Evolutionary conservation across 1,140 invertebrate genomes (phyloP), one percentile per base, ranked within the genome.

Genomic region (Drosophila suzukii): DNA sequence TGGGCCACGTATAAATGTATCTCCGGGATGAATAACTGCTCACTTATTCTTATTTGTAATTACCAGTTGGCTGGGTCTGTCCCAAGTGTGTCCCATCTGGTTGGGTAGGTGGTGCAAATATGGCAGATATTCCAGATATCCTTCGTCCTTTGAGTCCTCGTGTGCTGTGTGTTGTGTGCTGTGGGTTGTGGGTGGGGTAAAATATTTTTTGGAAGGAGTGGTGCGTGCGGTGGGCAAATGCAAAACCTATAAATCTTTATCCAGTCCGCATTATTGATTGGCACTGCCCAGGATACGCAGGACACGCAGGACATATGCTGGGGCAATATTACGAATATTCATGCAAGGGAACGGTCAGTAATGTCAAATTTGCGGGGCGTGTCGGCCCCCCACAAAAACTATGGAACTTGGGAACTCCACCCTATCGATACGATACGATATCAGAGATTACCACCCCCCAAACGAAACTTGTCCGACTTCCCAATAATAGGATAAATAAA

Each of bases 191-290:
- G 15, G 24, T 10, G 30, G 39, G 32, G 27, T 0, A 58, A 6
- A 36, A 51, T 34, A 34, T 11, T 34, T 34, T 51, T 55, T 49
- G 70, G 59, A 30, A 20, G 30, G 61, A 39, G 65, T 44, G 54
- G 60, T 46, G 70, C 44, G 62, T 75, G 76, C 65, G 43, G 54
- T 50, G 70, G 44, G 41, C 71, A 78, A 79, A 80, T 75, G 75
- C 68, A 83, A 83, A 83, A 79, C 75, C 91, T 76, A 92, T 92
- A 92, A 92, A 91, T 92, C 91, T 92, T 91, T 75, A 88, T 92
- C 76, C 78, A 79, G 75, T 55, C 81, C 81, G 76, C 60, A 84
- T 90, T 92, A 92, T 92, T 92, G 91, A 92, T 92, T 88, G 84
- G 79, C 66, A 54, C 32, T 77, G 38, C 51, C 62, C 65, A 27